phyloP scores from a whole-genome alignment of 2,113 vertebrate species.

The Nyctibius bracteatus region DNA sequence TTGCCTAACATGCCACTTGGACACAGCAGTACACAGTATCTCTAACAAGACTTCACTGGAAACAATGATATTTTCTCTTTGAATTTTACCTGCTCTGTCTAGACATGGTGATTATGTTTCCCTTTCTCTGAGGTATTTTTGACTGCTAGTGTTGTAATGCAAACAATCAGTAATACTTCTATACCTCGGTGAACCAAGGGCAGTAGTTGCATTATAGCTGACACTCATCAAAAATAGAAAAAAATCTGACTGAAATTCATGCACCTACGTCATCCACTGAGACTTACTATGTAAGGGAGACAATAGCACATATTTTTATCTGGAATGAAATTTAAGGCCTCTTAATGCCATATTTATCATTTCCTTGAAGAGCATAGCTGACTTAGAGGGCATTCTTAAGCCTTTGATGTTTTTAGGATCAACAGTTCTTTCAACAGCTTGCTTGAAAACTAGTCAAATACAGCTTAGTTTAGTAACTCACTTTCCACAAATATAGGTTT shows the following conservation, averaged over 20 bases:
- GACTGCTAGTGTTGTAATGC: conserved; percentile 20
- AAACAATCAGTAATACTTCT: conserved; percentile 40
- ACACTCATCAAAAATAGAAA: conserved; percentile 3
- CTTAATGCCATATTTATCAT: conserved; percentile 9
- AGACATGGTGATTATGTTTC: not conserved
- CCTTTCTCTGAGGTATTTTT: conserved; percentile 35
- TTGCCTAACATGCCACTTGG: not conserved
- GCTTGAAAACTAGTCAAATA: not conserved
- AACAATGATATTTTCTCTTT: conserved; percentile 31
- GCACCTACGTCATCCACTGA: not conserved
- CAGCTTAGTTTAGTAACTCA: not conserved
- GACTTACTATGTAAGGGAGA: not conserved
- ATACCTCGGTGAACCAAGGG: not conserved
- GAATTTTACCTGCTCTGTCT: conserved; percentile 52
- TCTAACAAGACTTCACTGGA: not conserved
- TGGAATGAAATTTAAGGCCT: not conserved
- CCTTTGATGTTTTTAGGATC: not conserved
- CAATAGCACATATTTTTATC: not conserved
- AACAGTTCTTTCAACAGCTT: conserved; percentile 21
- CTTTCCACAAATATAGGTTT: not conserved
- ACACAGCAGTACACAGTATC: not conserved
- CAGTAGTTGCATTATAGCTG: not conserved
- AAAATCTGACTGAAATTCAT: not conserved
- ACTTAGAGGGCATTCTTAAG: conserved; percentile 41
- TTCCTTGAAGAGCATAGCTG: conserved; percentile 14